Base-by-base conservation (phyloP, 2,797 vertebrate genomes). In the Amazona finschi region DNA sequence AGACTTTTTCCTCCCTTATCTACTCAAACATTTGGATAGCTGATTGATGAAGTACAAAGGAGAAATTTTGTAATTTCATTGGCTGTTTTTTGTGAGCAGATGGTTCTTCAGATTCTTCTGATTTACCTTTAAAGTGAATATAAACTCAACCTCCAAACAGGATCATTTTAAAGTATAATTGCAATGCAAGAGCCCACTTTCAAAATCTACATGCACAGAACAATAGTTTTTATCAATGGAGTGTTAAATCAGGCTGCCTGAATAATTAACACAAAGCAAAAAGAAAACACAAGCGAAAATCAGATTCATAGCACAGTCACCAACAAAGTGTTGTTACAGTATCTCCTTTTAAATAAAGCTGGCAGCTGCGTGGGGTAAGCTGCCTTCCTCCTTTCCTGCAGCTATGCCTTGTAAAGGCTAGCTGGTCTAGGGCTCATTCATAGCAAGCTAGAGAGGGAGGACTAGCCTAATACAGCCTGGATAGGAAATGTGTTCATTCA, bases 91-190 rank as follows among this genome's bases (percentile, higher is more conserved):
- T 85, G 47, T 38, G 52, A 93, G n/a, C 84, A 90, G 74, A 79
- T 58, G 50, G n/a, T 62, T 82, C 47, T 71, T 86, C 70, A 86
- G 62, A 78, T 60, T 60, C 50, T 74, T 74, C 57, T 50, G 58
- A 58, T 87, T 84, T 69, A 81, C 53, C 41, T 84, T 81, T 57
- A 50, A 87, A 92, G 65, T 1, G 0, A 86, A 69, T 78, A 93
- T 14, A 58, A 91, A 78, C 38, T 67, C 38, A 41, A 65, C 43
- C 33, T 79, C 62, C 31, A 79, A 87, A 62, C 15, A 41, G 6
- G 31, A 57, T 41, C 1, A 72, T 93, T 89, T 83, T 47, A 71
- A 94, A 90, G 49, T 87, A 70, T n/a, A 87, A 87, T 80, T 70
- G 82, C 30, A 38, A 27, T 1, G 5, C 55, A 73, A 73, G 65